A percentile compares a stretch with the other conserved stretches of the same genome.
These are phyloP conservation scores for Julus scandinavius DNA, from an alignment of 2,888 invertebrate species.

Conservation along the genomic window DNA sequence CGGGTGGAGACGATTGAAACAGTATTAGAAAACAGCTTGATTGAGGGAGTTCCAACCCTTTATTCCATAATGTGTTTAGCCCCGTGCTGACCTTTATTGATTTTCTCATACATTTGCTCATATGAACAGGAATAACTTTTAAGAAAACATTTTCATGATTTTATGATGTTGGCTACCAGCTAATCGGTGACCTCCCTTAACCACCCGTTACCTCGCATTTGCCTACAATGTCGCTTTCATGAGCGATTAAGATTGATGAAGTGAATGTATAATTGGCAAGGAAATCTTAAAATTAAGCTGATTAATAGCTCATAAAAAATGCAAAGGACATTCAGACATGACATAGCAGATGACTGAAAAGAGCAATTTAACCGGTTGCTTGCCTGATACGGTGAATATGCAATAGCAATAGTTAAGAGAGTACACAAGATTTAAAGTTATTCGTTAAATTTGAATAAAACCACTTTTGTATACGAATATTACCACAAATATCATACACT, in stretches of 20 bases:
- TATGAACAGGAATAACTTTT: background rate
- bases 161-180: background rate
- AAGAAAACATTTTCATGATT: background rate
- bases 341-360: background rate
- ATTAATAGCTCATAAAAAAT: background rate
- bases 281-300: background rate
- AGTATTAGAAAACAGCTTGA: too few relatives aligned
- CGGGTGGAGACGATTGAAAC: slow-evolving; percentile 9
- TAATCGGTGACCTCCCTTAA: background rate
- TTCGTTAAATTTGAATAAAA: too few relatives aligned
- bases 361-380: background rate
- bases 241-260: background rate
- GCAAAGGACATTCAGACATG: background rate
- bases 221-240: background rate
- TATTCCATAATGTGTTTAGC: slow-evolving; percentile 3
- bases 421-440: too few relatives aligned
- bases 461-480: too few relatives aligned
- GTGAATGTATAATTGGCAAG: background rate
- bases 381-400: background rate
- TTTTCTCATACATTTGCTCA: background rate
- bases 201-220: background rate
- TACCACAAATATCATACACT: too few relatives aligned
- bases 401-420: too few relatives aligned
- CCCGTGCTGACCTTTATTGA: slow-evolving; percentile 1
- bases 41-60: background rate